Evolutionary conservation across 2,888 invertebrate species (phyloP), one percentile per base, ranked within the genome.

Genomic region (Hoplodrina blanda): DNA sequence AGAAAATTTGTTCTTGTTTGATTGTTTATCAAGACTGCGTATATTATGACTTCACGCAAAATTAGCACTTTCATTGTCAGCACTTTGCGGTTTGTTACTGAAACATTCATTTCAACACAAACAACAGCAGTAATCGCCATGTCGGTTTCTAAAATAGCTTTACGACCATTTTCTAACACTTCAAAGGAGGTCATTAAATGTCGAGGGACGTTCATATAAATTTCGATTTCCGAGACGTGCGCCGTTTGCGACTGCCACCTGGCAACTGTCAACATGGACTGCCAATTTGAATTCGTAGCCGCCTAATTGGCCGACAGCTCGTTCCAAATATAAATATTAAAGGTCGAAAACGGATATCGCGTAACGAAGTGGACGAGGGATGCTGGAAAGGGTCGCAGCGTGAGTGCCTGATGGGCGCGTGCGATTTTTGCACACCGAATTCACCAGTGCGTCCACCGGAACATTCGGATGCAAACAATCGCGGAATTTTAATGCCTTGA

Each of bases 141-240:
- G 86, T 85, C 69, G 73, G 78, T 81, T 83, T 84, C 87, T 69
- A 87, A 91, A 94, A 94, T 94, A 93, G 87, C 88, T 90, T 91
- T 91, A 91, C 90, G 91, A 91, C 90, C 90, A 92, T 92, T 93
- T 92, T 91, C 89, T 88, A 89, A 90, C 91, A 93, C 94, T 92
- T 95, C 95, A 95, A 95, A 95, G 94, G 88, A 80, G 91, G 89
- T 89, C 92, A 91, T 92, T 92, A 93, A 93, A 93, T 92, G 90
- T 91, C 89, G 87, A 86, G 88, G 80, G 87, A 87, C 84, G 88
- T 87, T 84, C 88, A 86, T 89, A 90, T 91, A 91, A 89, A 91
- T 91, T 90, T 84, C 86, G 88, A 89, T 88, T 90, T 88, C 83
- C 83, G 84, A 88, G 87, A 88, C 89, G 88, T 87, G 86, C 81